These are phyloP conservation scores for Bombus ignitus DNA, from an alignment of 1,140 invertebrate species.

Conservation along the genomic window DNA sequence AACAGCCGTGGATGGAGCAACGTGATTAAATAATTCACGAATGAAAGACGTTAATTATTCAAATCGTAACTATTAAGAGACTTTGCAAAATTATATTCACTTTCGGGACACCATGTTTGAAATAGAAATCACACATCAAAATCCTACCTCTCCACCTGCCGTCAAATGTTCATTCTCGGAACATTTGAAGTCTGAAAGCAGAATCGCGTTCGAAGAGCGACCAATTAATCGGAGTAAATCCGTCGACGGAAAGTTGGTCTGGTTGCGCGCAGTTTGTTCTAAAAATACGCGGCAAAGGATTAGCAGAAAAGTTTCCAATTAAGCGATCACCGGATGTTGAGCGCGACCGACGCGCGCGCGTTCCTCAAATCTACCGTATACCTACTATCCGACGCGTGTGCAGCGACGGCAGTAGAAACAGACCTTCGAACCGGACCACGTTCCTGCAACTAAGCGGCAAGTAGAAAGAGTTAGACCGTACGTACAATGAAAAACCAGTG, in stretches of 20 bases:
- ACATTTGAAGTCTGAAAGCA: not conserved
- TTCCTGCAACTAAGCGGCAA: not conserved
- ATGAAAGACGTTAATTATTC: not conserved
- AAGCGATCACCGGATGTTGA: constrained; percentile 14
- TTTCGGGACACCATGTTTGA: not conserved
- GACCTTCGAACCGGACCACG: not conserved
- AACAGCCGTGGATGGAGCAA: not conserved
- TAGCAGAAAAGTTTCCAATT: constrained; percentile 28
- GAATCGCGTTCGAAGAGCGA: not conserved
- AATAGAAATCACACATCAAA: not conserved
- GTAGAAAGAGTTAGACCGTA: not conserved
- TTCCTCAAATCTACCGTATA: not conserved
- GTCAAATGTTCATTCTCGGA: not conserved
- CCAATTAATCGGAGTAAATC: constrained; percentile 3
- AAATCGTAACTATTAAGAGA: not conserved
- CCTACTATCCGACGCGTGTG: not conserved
- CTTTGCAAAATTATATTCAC: not conserved
- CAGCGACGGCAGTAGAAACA: not conserved
- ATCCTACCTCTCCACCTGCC: not conserved
- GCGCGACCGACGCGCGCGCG: too few relatives aligned
- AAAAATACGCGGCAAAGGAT: constrained; percentile 37
- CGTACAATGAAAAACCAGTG: not conserved
- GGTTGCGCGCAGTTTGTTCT: not conserved
- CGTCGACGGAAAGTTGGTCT: not conserved
- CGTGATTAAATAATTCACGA: not conserved